Base-by-base conservation (phyloP, 1,140 invertebrate species). In the Caenorhabditis elegans region DNA sequence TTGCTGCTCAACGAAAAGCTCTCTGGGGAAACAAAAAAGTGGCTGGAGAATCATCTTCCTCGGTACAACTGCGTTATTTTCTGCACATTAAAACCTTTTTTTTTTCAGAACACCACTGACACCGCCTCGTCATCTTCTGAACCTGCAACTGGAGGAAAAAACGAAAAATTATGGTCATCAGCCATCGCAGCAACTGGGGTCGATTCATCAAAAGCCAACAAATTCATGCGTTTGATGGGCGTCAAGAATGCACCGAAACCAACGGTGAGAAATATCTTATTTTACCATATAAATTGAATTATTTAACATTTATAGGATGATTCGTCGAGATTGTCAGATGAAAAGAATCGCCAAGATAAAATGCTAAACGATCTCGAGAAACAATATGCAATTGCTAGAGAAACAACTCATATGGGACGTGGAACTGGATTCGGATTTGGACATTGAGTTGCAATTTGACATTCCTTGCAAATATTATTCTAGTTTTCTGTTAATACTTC, bases 221-320 rank as follows among this genome's bases (percentile, higher is more conserved):
- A 84, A 53, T 84, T 84, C 34, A 47, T 80, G 34, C 51, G 76
- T 34, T 31, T 84, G n/a, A 82, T 84, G 79, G 82, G 82, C 8
- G 82, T 84, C 17, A 84, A 84, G 28, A 84, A 84, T 43, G 48
- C 82, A 2, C 51, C 79, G 22, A 53, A 43, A 24, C 34, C 60
- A 11, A 46, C 78, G 24, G 82, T 48, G 60, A 19, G 34, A n/a
- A n/a, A n/a, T n/a, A n/a, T n/a, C n/a, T n/a, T n/a, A n/a, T n/a
- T n/a, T n/a, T n/a, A n/a, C n/a, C n/a, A n/a, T n/a, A n/a, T n/a
- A n/a, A n/a, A n/a, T n/a, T n/a, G n/a, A n/a, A n/a, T n/a, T n/a
- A n/a, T n/a, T n/a, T n/a, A n/a, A n/a, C n/a, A n/a, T n/a, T n/a
- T 43, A 43, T 28, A 77, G 81, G 17, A 31, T 10, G 75, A 76